A percentile compares a stretch with the other conserved stretches of the same genome.
These are phyloP conservation scores for Papilio helenus DNA, from an alignment of 1,140 invertebrate species.

Conservation along the genomic window DNA sequence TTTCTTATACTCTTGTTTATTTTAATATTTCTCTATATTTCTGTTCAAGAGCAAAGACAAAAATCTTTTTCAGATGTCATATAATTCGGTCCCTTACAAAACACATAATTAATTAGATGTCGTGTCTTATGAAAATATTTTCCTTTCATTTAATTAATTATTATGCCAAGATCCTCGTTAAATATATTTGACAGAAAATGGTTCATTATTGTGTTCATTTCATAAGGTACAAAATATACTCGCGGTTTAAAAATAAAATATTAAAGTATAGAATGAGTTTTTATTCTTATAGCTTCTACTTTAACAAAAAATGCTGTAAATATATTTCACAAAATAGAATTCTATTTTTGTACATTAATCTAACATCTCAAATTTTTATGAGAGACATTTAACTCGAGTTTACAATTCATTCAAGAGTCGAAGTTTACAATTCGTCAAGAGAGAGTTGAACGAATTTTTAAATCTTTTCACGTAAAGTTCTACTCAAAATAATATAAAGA, in stretches of 20 bases:
- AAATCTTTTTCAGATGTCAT: neutral
- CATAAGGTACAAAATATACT: neutral
- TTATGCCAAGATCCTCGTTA: neutral
- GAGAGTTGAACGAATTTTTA: no score
- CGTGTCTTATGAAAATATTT: slow-evolving; percentile 1
- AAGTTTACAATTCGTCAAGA: no score
- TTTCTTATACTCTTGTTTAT: neutral
- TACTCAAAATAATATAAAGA: no score
- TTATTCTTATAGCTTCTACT: neutral
- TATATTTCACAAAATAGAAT: neutral
- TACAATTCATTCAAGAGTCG: neutral
- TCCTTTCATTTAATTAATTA: slow-evolving; percentile 17
- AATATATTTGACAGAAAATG: neutral
- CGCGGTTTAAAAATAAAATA: neutral
- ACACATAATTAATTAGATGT: slow-evolving; percentile 15
- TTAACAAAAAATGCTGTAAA: neutral
- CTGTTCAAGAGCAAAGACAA: neutral
- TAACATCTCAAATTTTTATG: no score
- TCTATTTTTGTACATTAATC: no score
- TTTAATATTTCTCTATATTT: neutral
- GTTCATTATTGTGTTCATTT: neutral
- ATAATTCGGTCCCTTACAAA: neutral
- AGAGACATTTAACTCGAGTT: neutral
- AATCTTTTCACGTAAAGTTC: no score
- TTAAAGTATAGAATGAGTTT: neutral